phyloP scores from a whole-genome alignment of 1,140 invertebrate species.

The Drosophila pectinifera region DNA sequence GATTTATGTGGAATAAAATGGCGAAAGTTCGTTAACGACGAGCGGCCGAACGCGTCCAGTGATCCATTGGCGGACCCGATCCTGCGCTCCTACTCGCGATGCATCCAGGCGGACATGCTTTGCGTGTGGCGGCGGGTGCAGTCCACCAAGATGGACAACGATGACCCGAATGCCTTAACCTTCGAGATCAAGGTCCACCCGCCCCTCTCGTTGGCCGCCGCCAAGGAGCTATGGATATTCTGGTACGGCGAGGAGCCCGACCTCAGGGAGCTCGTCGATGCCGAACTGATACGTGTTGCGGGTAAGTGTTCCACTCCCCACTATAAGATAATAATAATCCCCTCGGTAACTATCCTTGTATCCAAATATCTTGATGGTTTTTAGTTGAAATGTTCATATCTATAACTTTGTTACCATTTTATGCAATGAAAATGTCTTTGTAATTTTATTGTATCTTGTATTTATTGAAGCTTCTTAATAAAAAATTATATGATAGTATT shows the following conservation, averaged over 20 bases:
- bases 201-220: conserved; percentile 90
- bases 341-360: neutral
- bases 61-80: conserved; percentile 96
- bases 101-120: conserved; percentile 96
- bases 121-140: conserved; percentile 97
- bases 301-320: conserved; percentile 87
- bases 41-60: conserved; percentile 86
- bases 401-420: no score
- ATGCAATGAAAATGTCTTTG: no score
- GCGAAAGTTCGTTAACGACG: conserved; percentile 94
- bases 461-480: no score
- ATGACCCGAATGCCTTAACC: conserved; percentile 79
- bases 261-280: conserved; percentile 92
- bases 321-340: neutral
- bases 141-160: conserved; percentile 85
- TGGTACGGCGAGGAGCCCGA: conserved; percentile 99
- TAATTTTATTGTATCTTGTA: no score
- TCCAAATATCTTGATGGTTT: neutral
- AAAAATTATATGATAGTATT: no score
- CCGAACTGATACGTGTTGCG: conserved; percentile 89
- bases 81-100: conserved; percentile 95
- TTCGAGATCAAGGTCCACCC: conserved; percentile 85
- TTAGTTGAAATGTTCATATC: no score
- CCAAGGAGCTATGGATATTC: conserved; percentile 99
- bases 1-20: conserved; percentile 99